Percentiles rank a stretch among this genome's conserved stretches.
These are phyloP conservation scores for Heliconius hewitsoni DNA, from an alignment of 1,140 invertebrate genomes.

Conservation along the genomic window DNA sequence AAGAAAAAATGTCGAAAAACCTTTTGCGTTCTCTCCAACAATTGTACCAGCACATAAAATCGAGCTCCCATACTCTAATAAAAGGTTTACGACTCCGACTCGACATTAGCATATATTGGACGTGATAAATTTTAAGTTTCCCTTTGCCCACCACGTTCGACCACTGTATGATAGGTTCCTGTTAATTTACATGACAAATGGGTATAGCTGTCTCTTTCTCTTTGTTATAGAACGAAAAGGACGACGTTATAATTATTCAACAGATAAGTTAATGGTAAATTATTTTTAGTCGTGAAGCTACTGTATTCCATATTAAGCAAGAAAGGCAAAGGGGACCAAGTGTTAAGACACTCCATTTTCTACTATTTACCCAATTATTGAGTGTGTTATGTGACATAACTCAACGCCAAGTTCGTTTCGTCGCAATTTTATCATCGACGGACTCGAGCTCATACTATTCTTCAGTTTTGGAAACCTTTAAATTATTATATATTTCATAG, in stretches of 20 bases:
- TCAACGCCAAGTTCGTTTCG: too few species aligned
- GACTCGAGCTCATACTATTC: too few species aligned
- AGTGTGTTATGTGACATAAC: too few species aligned
- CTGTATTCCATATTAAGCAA: too few species aligned
- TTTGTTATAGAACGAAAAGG: not conserved
- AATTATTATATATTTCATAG: too few species aligned
- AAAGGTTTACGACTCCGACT: not conserved
- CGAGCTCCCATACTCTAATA: not conserved
- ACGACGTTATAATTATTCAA: not conserved
- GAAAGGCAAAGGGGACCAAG: too few species aligned
- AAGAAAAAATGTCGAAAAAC: not conserved
- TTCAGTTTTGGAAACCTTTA: too few species aligned
- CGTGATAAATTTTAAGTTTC: constrained; percentile 12
- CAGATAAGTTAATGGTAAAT: not conserved
- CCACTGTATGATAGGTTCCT: not conserved
- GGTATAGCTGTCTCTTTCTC: not conserved
- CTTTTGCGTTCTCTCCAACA: not conserved
- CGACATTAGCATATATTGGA: constrained; percentile 1
- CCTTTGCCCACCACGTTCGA: not conserved
- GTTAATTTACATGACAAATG: not conserved
- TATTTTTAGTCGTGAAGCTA: too few species aligned
- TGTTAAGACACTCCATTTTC: too few species aligned
- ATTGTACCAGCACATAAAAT: not conserved
- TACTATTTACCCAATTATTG: too few species aligned
- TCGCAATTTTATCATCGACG: too few species aligned